These are phyloP conservation scores for Seira musarum DNA, from an alignment of 2,888 invertebrate genomes.

Conservation along the genomic window DNA sequence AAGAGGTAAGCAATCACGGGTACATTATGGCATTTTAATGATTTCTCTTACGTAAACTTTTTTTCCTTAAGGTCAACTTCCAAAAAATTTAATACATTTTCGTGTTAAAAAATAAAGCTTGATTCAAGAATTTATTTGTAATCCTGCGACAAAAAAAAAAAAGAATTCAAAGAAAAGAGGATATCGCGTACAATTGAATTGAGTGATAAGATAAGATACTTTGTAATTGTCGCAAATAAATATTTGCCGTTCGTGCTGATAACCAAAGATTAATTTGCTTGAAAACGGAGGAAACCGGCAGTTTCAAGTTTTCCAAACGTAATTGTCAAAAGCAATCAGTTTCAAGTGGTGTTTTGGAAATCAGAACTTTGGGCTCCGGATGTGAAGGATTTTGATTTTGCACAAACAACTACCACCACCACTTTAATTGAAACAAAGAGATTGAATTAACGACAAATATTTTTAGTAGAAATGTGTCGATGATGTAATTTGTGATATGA, in stretches of 20 bases:
- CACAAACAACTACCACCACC: neutral
- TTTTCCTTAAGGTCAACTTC: neutral
- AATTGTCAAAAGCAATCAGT: too few relatives aligned
- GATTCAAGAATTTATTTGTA: too few relatives aligned
- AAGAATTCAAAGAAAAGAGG: too few relatives aligned
- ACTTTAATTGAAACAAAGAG: neutral
- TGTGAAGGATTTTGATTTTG: neutral
- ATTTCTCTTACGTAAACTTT: neutral
- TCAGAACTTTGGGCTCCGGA: too few relatives aligned
- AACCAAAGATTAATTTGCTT: neutral
- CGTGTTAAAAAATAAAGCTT: too few relatives aligned
- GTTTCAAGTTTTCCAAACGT: neutral
- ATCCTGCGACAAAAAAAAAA: too few relatives aligned
- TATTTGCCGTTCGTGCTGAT: neutral
- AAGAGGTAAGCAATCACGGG: neutral
- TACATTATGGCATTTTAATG: constrained; percentile 10
- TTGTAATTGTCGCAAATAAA: neutral
- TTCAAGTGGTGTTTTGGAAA: too few relatives aligned
- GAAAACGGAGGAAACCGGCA: neutral
- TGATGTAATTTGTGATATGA: neutral
- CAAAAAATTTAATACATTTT: neutral
- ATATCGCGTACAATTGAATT: neutral
- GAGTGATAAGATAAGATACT: neutral
- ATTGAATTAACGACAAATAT: neutral
- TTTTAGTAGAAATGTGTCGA: neutral